These are phyloP conservation scores for Aplysina aerophoba DNA, from an alignment of 37 sponge, comb jelly and placozoan genomes.

Conservation along the genomic window DNA sequence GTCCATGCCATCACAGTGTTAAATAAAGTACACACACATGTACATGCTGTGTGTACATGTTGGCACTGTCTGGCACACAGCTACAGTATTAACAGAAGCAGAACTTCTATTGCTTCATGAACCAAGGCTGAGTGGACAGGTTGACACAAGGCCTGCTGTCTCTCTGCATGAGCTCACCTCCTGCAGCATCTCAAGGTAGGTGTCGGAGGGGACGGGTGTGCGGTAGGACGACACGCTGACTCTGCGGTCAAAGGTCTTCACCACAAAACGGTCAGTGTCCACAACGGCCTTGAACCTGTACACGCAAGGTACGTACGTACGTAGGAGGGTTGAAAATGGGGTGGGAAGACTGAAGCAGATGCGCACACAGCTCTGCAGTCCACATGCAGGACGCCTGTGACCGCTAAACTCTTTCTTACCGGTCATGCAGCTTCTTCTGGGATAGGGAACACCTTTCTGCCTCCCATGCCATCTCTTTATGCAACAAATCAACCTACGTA, in stretches of 20 bases:
- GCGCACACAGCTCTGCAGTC: too few relatives aligned
- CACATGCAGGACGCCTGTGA: too few relatives aligned
- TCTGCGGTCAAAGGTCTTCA: slow-evolving; percentile 53
- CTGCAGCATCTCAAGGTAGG: slow-evolving; percentile 51
- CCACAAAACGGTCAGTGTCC: slow-evolving; percentile 78
- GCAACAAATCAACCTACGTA: slow-evolving; percentile 61
- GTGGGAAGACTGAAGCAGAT: neutral
- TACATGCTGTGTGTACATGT: too few relatives aligned
- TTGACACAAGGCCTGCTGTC: too few relatives aligned
- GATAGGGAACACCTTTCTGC: slow-evolving; percentile 77
- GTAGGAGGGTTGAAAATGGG: neutral
- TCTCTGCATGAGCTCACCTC: too few relatives aligned
- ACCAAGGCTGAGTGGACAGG: too few relatives aligned
- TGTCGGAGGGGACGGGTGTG: slow-evolving; percentile 46
- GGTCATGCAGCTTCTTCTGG: slow-evolving; percentile 64
- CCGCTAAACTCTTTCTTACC: slow-evolving; percentile 42
- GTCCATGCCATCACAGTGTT: too few relatives aligned
- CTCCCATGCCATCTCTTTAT: slow-evolving; percentile 92
- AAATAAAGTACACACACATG: neutral
- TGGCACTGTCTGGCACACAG: too few relatives aligned
- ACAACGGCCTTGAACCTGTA: slow-evolving; percentile 83
- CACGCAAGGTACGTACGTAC: neutral
- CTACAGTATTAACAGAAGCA: too few relatives aligned
- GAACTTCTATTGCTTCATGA: too few relatives aligned
- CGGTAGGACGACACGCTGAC: slow-evolving; percentile 66